Conservation (phyloP, 2,888 invertebrate species). For the Pristionchus exspectatus region DNA sequence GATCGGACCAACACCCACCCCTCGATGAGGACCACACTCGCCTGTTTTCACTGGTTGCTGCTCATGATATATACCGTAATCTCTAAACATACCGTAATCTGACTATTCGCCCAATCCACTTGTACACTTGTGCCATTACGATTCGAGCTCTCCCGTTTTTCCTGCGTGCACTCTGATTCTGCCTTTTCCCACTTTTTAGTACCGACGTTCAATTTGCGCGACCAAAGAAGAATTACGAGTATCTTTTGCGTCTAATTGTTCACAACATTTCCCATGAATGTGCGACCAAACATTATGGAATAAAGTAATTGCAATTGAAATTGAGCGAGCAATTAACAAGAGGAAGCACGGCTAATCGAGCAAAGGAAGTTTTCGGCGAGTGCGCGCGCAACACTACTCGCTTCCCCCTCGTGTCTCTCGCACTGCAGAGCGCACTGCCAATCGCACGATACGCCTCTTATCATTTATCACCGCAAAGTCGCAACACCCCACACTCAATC, state of each 20-base stretch:
- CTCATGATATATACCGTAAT: conserved; percentile 2
- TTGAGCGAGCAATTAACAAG: background rate
- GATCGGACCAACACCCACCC: conserved; percentile 34
- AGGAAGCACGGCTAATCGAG: background rate
- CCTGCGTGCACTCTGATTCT: conserved; percentile 36
- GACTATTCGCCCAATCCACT: background rate
- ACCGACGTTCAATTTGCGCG: background rate
- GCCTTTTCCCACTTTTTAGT: conserved; percentile 18
- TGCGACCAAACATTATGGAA: conserved; percentile 38
- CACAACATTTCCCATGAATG: background rate
- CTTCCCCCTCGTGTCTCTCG: conserved; percentile 1
- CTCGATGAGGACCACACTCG: conserved; percentile 14
- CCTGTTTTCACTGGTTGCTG: conserved; percentile 1
- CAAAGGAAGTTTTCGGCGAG: conserved; percentile 16
- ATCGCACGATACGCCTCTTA: conserved; percentile 6
- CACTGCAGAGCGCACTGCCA: conserved; percentile 11
- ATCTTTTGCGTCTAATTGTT: conserved; percentile 14
- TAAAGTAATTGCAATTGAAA: conserved; percentile 29
- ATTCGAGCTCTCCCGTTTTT: conserved; percentile 21
- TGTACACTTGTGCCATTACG: conserved; percentile 48
- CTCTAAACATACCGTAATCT: conserved; percentile 40
- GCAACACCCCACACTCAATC: conserved; percentile 2
- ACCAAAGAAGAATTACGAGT: conserved; percentile 38
- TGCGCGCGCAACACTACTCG: conserved; percentile 13
- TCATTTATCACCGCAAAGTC: background rate